Percentiles rank a stretch among this genome's conserved stretches.
Conservation (phyloP, 2,888 invertebrate species). For the Panopea generosa region DNA sequence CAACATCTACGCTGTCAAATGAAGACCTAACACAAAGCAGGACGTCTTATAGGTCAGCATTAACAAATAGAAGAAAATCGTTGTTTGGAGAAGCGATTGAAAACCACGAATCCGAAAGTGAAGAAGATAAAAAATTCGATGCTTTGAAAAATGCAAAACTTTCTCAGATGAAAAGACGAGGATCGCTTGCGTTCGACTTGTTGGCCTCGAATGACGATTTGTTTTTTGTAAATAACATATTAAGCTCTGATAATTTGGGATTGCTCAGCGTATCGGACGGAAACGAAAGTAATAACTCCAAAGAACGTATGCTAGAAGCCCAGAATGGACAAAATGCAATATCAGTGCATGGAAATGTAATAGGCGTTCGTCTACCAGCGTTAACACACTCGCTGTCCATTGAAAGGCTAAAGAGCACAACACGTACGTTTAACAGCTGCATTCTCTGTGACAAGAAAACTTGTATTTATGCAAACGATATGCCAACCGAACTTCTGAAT, state of each 20-base stretch:
- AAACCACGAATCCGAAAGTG: slow-evolving; percentile 9
- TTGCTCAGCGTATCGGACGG: too few species aligned
- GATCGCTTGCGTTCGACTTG: slow-evolving; percentile 23
- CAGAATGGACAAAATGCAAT: background rate
- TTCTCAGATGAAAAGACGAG: slow-evolving; percentile 3
- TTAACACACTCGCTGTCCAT: too few species aligned
- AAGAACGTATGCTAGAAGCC: background rate
- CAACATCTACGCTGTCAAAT: background rate
- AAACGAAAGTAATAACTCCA: background rate
- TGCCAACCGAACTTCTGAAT: background rate
- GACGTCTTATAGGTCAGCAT: slow-evolving; percentile 8
- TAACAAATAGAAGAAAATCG: slow-evolving; percentile 30
- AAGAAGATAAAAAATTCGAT: slow-evolving; percentile 18
- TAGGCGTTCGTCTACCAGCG: too few species aligned
- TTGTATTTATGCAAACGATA: slow-evolving; percentile 5
- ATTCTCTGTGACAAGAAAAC: background rate
- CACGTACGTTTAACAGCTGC: too few species aligned
- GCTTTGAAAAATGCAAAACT: slow-evolving; percentile 4
- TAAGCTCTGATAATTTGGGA: too few species aligned
- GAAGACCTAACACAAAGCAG: background rate
- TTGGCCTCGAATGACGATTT: slow-evolving; percentile 20
- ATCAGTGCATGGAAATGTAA: background rate
- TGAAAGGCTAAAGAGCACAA: too few species aligned
- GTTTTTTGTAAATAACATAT: too few species aligned
- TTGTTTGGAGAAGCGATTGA: slow-evolving; percentile 36